Base-by-base conservation (phyloP, 2,888 invertebrate genomes). In the Parasteatoda lunata region DNA sequence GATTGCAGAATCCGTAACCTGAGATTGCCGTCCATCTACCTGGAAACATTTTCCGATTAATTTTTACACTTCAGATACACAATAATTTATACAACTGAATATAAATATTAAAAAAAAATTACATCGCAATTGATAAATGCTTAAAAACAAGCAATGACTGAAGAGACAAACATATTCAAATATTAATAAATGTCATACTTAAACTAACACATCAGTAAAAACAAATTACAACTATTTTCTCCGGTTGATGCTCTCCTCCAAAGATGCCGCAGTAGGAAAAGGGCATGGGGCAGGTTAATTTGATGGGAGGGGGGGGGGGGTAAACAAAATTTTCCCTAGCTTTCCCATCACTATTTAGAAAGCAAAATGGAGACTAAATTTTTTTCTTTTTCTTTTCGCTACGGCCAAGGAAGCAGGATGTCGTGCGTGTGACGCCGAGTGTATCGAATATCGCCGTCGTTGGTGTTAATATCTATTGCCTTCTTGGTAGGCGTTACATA, bases 391-490 rank as follows among this genome's bases (percentile, higher is more conserved):
- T 69, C 70, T 64, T 72, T 15, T 54, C 72, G 80, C 72, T 66
- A 80, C 72, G 70, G 64, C 15, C 64, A 13, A 59, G 64, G 65
- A 66, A 52, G 80, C 80, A 80, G 80, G 80, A 73, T 72, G 71
- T 51, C 66, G 52, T 73, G 73, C 52, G 47, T 80, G 73, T 72
- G 72, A 66, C 66, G 65, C 47, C 65, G 47, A 64, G 71, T 79
- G 71, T 71, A 79, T 79, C 79, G 70, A 48, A 72, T 73, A 79
- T 71, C 71, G 51, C 45, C 69, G 77, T 13, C 69, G 70, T 69
- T 59, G 64, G 65, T 79, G 78, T 79, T 79, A 71, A 79, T 70
- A 77, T 51, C 49, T 30, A 69, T 79, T 71, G 30, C 49, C 51
- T 11, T n/a, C 6, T 0, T 8, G 59, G 59, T 54, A 30, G 11